phyloP scores from a whole-genome alignment of 1,140 invertebrate species.

The Centruroides vittatus region DNA sequence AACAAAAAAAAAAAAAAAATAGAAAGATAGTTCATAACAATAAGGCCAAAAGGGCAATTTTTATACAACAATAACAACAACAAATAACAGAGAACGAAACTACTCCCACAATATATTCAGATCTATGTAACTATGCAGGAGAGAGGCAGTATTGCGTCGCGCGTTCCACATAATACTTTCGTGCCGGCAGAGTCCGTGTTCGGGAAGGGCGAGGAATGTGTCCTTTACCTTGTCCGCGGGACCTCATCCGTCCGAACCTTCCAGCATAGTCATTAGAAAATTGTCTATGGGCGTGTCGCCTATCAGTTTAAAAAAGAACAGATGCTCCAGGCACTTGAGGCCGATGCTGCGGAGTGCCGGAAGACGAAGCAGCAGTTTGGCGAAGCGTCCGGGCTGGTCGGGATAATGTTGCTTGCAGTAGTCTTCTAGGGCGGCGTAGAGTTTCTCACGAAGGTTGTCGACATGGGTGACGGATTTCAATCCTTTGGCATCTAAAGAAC shows the following conservation, averaged over 20 bases:
- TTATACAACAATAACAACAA: too few species aligned
- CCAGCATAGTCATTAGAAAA: conserved; percentile 43
- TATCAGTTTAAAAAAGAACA: conserved; percentile 87
- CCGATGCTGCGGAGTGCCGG: conserved; percentile 89
- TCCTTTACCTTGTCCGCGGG: neutral
- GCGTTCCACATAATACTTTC: too few species aligned
- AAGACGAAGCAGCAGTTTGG: conserved; percentile 78
- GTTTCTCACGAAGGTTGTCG: conserved; percentile 77
- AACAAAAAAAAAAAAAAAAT: too few species aligned
- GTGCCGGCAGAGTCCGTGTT: too few species aligned
- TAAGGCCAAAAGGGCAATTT: too few species aligned
- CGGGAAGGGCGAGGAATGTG: too few species aligned
- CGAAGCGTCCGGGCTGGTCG: conserved; percentile 85
- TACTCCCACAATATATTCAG: too few species aligned
- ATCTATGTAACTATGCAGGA: too few species aligned
- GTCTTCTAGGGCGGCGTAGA: conserved; percentile 85
- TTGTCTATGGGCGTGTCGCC: conserved; percentile 34
- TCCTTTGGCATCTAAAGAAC: conserved; percentile 63
- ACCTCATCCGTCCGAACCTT: conserved; percentile 27
- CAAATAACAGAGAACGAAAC: too few species aligned
- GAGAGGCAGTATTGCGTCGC: too few species aligned
- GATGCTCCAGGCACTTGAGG: conserved; percentile 85
- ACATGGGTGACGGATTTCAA: conserved; percentile 67
- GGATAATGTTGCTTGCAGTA: conserved; percentile 75
- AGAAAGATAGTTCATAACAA: too few species aligned